phyloP scores from a whole-genome alignment of 2,888 invertebrate genomes.

The Dynastes tityus region DNA sequence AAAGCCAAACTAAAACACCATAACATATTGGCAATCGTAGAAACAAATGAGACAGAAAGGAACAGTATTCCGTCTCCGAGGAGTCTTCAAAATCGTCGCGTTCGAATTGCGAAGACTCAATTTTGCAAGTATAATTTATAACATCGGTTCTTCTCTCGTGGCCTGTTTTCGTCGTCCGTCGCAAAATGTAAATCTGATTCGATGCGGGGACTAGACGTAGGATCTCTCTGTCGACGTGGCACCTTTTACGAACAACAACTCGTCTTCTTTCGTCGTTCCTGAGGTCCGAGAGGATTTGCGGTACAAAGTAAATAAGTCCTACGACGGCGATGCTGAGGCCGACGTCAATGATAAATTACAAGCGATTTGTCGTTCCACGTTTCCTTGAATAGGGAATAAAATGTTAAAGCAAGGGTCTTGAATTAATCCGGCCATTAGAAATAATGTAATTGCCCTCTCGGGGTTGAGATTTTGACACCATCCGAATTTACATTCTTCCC shows the following conservation, averaged over 20 bases:
- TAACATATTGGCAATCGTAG: slow-evolving; percentile 42
- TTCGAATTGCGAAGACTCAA: slow-evolving; percentile 35
- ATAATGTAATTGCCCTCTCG: slow-evolving; percentile 32
- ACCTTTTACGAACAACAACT: slow-evolving; percentile 35
- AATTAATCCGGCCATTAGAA: slow-evolving; percentile 42
- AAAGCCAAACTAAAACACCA: not conserved
- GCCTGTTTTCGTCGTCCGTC: slow-evolving; percentile 42
- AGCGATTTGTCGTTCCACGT: slow-evolving; percentile 33
- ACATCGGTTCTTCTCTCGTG: slow-evolving; percentile 15
- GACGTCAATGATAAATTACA: slow-evolving; percentile 29
- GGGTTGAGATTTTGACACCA: slow-evolving; percentile 17
- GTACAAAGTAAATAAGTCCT: slow-evolving; percentile 45
- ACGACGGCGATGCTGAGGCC: slow-evolving; percentile 9
- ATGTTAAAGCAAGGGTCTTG: slow-evolving; percentile 38
- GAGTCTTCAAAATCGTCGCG: slow-evolving; percentile 39
- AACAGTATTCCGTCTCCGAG: slow-evolving; percentile 23
- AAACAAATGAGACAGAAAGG: slow-evolving; percentile 29
- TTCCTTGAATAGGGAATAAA: slow-evolving; percentile 34
- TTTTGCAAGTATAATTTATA: slow-evolving; percentile 47
- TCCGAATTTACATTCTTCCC: slow-evolving; percentile 4
- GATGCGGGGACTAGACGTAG: slow-evolving; percentile 8
- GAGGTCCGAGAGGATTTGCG: slow-evolving; percentile 40
- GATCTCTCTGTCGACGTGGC: slow-evolving; percentile 32
- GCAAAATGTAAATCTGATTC: slow-evolving; percentile 40
- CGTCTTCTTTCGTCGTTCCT: slow-evolving; percentile 21